These are phyloP conservation scores for Schizopygopsis malacanthus DNA, from an alignment of 2,797 vertebrate genomes.

Conservation along the genomic window DNA sequence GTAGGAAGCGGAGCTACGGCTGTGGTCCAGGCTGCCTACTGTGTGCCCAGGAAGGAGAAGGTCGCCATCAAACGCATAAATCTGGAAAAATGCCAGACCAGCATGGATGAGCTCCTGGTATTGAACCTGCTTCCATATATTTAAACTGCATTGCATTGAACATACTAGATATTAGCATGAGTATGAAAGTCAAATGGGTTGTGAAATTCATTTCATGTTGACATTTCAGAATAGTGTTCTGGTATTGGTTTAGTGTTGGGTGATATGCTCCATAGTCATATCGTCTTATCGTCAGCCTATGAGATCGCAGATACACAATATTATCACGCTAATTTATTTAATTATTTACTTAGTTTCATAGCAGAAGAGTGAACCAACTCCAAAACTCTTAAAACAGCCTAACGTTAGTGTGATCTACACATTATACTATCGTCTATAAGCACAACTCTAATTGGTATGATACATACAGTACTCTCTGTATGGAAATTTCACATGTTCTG, in stretches of 20 bases:
- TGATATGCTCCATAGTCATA: not conserved
- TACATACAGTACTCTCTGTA: not conserved
- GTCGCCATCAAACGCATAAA: constrained; percentile 98
- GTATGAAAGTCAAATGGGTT: not conserved
- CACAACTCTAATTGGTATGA: not conserved
- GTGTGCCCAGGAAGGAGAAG: constrained; percentile 92
- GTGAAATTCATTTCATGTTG: not conserved
- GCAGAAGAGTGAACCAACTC: too few relatives aligned
- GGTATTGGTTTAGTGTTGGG: not conserved
- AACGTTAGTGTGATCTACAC: too few relatives aligned
- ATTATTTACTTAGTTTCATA: too few relatives aligned
- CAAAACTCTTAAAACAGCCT: too few relatives aligned
- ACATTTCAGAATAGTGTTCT: not conserved
- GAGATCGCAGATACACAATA: too few relatives aligned
- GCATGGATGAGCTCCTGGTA: constrained; percentile 99
- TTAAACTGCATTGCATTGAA: not conserved
- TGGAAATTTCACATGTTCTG: not conserved
- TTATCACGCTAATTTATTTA: too few relatives aligned
- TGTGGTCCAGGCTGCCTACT: constrained; percentile 95
- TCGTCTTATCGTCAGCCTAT: too few relatives aligned
- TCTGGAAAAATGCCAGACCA: constrained; percentile 98
- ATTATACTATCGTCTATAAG: too few relatives aligned
- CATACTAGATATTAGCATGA: not conserved
- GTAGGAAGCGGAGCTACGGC: constrained; percentile 96
- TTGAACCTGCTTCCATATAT: constrained; percentile 34